Evolutionary conservation across 2,113 vertebrate species (phyloP), one percentile per base, ranked within the genome.

Genomic region (Callionymus lyra): DNA sequence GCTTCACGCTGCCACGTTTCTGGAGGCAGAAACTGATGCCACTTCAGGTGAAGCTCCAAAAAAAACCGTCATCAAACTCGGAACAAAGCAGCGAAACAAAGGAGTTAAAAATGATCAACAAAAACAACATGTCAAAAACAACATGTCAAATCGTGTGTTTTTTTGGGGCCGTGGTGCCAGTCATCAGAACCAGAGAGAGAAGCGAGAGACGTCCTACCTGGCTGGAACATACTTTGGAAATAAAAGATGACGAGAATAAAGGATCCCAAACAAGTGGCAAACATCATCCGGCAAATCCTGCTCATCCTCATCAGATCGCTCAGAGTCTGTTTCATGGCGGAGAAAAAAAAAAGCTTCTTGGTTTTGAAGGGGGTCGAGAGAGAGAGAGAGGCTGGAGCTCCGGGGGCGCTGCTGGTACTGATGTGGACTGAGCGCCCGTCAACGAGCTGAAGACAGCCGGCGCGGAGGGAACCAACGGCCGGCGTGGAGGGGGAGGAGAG

Each of bases 151-250:
- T 13, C 12, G 21, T 16, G 14, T 33, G 19, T 21, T 32, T 33
- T 40, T 9, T 6, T 16, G 37, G 9, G 37, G 37, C 37, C n/a
- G n/a, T 33, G 15, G 36, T 50, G 35, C 15, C 27, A 64, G 21
- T 34, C 44, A 59, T 35, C 32, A 36, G 2, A 8, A n/a, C n/a
- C n/a, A n/a, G 16, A 19, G 10, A 38, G 14, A 50, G 27, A 32
- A 11, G 38, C 50, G 39, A 53, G 11, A 31, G 15, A 39, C 52
- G 10, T 81, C 92, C 87, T 94, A 97, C 93, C 92, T 94, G 92
- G 91, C 44, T 92, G 90, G 80, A 94, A 95, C 93, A 93, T 95
- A 95, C 93, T 97, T 95, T 95, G 93, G 87, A 94, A 95, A 89
- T 94, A 97, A 86, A 97, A 97, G 91, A 95, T 90, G 87, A 94